Percentiles rank a stretch among this genome's conserved stretches.
These are phyloP conservation scores for Abramis brama DNA, from an alignment of 2,113 vertebrate genomes.

Conservation along the genomic window DNA sequence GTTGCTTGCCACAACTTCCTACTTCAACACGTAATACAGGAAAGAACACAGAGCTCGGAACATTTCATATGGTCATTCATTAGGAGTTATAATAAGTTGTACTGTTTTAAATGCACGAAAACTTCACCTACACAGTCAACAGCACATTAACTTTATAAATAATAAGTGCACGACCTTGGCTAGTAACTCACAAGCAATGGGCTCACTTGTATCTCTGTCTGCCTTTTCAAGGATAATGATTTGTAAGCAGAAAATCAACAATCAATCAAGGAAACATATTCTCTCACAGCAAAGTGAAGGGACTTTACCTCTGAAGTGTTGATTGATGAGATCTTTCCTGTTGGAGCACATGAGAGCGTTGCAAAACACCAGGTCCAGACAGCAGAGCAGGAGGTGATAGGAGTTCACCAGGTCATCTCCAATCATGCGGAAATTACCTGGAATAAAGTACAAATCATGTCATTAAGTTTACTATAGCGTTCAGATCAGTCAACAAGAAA, in stretches of 20 bases:
- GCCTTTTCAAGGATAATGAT: neutral
- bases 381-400: conserved; percentile 97
- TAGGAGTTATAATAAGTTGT: neutral
- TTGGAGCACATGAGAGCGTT: conserved; percentile 89
- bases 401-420: conserved; percentile 98
- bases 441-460: conserved; percentile 28
- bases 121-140: neutral
- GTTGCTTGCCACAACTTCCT: neutral
- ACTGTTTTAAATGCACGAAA: neutral
- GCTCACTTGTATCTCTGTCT: neutral
- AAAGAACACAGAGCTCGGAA: neutral
- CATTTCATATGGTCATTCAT: neutral
- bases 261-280: conserved; percentile 13
- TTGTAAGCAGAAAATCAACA: neutral
- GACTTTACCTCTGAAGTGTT: conserved; percentile 85
- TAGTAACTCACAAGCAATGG: neutral
- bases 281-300: neutral
- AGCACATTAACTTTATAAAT: too few relatives aligned
- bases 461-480: neutral
- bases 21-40: neutral
- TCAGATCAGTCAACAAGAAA: neutral
- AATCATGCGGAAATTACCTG: conserved; percentile 98
- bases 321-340: conserved; percentile 90
- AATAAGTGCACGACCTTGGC: neutral
- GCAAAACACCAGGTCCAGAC: conserved; percentile 93